Conservation (phyloP, 2,797 vertebrate genomes). For the Enteromius treurensis region DNA sequence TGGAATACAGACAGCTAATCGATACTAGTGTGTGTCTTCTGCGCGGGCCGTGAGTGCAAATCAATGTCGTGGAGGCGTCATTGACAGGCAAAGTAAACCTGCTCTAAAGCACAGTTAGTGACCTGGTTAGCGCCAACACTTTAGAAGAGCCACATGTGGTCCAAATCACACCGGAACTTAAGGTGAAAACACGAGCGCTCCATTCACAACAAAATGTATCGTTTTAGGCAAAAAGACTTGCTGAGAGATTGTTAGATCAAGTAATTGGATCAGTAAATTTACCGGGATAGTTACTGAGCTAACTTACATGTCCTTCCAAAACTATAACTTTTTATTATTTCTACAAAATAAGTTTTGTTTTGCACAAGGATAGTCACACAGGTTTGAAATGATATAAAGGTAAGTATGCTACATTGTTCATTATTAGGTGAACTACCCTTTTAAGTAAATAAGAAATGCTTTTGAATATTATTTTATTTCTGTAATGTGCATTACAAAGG, state of each 20-base stretch:
- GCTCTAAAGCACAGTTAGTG: conserved; percentile 69
- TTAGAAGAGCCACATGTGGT: conserved; percentile 60
- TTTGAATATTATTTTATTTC: background rate
- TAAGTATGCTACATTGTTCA: background rate
- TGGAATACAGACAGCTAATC: conserved; percentile 78
- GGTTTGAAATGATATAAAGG: background rate
- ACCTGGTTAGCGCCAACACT: conserved; percentile 68
- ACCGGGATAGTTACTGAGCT: background rate
- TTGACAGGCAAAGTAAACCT: conserved; percentile 73
- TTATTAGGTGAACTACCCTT: background rate
- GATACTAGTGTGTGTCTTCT: conserved; percentile 74
- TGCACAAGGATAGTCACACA: background rate
- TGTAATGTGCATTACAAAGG: background rate
- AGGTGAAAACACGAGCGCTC: background rate
- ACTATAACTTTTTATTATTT: background rate
- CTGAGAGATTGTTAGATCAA: background rate
- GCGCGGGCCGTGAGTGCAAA: conserved; percentile 70
- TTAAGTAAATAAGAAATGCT: background rate
- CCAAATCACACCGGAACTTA: conserved; percentile 41
- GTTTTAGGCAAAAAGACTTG: background rate
- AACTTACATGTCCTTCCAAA: background rate
- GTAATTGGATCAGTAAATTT: background rate
- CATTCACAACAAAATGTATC: background rate
- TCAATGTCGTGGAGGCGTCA: conserved; percentile 78
- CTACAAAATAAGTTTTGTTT: background rate